Base-by-base conservation (phyloP, 1,140 invertebrate species). In the Kradibia gibbosae region DNA sequence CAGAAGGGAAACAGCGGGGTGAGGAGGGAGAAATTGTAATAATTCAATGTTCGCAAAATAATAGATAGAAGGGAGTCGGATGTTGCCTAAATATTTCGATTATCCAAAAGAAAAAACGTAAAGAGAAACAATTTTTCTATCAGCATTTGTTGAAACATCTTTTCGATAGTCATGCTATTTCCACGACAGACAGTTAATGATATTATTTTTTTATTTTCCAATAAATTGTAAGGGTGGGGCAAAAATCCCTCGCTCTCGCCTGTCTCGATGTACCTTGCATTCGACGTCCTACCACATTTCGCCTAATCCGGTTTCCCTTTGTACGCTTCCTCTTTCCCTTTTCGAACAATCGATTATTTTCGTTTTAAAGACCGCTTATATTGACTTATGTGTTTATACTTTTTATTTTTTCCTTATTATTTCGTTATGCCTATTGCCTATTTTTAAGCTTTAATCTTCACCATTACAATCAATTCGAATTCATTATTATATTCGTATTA, bases 1-100 rank as follows among this genome's bases (percentile, higher is more conserved):
- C 36, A 81, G 82, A n/a, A n/a, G n/a, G n/a, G n/a, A n/a, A n/a
- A n/a, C n/a, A n/a, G 74, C 82, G 72, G 84, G 82, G 84, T 77
- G 83, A n/a, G 62, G 67, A 53, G 72, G 36, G 17, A 28, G 34
- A 45, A 42, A 45, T 75, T 50, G 50, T 34, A 50, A 55, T 78
- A 17, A 67, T 81, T 31, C 53, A 39, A 42, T 81, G 45, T 65
- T 83, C 67, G 75, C 53, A 84, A 45, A 60, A 62, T 74, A 28
- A 57, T 78, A 74, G 72, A 80, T 80, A 81, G 82, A 79, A 73
- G 82, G 72, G 42, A 82, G 83, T 83, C 81, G 84, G 83, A 65
- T 82, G 42, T 36, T 77, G 22, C 42, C 45, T 73, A 82, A 82
- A 48, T 78, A 82, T 11, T 82, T 82, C 70, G 70, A 78, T 78